A percentile compares a stretch with the other conserved stretches of the same genome.
These are phyloP conservation scores for Typhlichthys eigenmanni DNA, from an alignment of 2,797 vertebrate genomes.

Conservation along the genomic window DNA sequence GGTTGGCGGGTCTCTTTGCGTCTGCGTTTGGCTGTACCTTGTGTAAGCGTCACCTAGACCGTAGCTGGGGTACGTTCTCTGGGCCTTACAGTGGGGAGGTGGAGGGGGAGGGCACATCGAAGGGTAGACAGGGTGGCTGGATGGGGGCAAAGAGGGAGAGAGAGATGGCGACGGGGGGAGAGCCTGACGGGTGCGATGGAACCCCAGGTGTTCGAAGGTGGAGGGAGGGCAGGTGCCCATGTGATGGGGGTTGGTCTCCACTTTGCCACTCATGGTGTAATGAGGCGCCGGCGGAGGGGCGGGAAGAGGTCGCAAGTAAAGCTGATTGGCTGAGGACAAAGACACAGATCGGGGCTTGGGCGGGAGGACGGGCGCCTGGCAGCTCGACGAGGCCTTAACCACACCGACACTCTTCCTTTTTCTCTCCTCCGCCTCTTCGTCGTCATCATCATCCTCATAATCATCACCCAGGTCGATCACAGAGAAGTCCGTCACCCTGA, in stretches of 20 bases:
- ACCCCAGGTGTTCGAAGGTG: constrained; percentile 81
- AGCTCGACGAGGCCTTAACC: constrained; percentile 51
- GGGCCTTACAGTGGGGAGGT: constrained; percentile 81
- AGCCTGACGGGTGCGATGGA: constrained; percentile 79
- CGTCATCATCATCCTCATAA: constrained; percentile 50
- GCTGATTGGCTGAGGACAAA: constrained; percentile 73
- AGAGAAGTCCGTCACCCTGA: constrained; percentile 80
- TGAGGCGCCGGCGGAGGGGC: constrained; percentile 75
- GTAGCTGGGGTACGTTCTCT: constrained; percentile 66
- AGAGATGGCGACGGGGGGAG: constrained; percentile 78
- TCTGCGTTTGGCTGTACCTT: constrained; percentile 63
- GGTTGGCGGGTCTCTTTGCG: constrained; percentile 76
- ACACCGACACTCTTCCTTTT: constrained; percentile 45
- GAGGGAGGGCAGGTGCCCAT: constrained; percentile 77
- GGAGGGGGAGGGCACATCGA: constrained; percentile 78
- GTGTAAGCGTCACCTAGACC: constrained; percentile 61
- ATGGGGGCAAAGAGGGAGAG: constrained; percentile 78
- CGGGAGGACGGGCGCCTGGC: constrained; percentile 75
- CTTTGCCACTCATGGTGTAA: constrained; percentile 70
- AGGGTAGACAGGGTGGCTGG: constrained; percentile 75
- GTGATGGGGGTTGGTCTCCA: constrained; percentile 82
- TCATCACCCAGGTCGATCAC: constrained; percentile 78
- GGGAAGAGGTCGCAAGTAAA: constrained; percentile 78
- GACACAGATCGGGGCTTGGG: constrained; percentile 81
- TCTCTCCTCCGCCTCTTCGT: constrained; percentile 61